Base-by-base conservation (phyloP, 2,888 invertebrate genomes). In the Aleiodes testaceus region DNA sequence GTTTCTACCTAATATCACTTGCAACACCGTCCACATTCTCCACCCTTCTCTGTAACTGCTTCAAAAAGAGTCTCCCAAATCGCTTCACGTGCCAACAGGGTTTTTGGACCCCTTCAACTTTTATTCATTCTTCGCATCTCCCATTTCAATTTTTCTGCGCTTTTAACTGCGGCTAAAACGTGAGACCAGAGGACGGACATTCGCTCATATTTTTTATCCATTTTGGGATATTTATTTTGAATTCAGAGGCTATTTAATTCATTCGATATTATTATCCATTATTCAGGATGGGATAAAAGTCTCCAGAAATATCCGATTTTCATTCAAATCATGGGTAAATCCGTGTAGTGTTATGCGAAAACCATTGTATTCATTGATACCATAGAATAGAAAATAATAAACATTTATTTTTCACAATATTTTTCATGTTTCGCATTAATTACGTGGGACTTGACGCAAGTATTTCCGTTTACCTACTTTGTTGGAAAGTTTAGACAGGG, bases 1-100 rank as follows among this genome's bases (percentile, higher is more conserved):
- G 84, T 87, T 85, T 82, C 84, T 81, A 85, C 85, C 85, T 86
- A 85, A 86, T 85, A 87, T 85, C 82, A 82, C 80, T 81, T 76
- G 76, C 76, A 78, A 70, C 76, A 68, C 71, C 45, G 47, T 65
- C 53, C 61, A 14, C 66, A 66, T 68, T 63, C 68, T 72, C 72
- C 66, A 68, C 74, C 69, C 72, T 61, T 74, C 66, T 47, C 45
- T 67, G n/a, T n/a, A 55, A 68, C 72, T 61, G 71, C 73, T 72
- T 75, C 73, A 76, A 69, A 69, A 70, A 74, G 70, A 50, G 74
- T 72, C 55, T 72, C 72, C 68, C 71, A 77, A 78, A 79, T 73
- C 75, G 75, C 77, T 81, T 84, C 81, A 80, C 82, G 81, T 82
- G 79, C 76, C 73, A 67, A 74, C 71, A 64, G 52, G 20, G 36